Evolutionary conservation across 2,113 vertebrate species (phyloP).

Genomic region (Butorides virescens): DNA sequence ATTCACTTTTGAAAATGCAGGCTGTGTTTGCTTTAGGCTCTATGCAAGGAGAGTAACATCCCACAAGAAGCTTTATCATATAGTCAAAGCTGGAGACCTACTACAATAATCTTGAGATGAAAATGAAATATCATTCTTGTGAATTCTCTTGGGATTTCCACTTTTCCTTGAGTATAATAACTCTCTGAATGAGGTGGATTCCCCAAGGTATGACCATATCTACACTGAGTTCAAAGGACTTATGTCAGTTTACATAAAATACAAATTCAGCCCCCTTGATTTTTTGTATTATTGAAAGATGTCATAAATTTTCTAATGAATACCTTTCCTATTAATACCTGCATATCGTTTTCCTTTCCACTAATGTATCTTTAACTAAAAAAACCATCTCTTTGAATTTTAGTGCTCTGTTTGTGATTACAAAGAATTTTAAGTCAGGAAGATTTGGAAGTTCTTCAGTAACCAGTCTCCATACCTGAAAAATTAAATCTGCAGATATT

Average conservation of each 20-base stretch:
- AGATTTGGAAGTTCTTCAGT: background rate
- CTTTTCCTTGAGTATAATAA: background rate
- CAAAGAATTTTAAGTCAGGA: background rate
- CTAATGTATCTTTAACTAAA: background rate
- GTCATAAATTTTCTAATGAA: background rate
- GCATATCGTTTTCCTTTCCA: background rate
- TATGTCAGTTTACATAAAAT: background rate
- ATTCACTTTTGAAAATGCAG: conserved; percentile 32
- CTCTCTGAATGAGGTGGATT: background rate
- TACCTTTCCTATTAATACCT: background rate
- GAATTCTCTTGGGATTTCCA: background rate
- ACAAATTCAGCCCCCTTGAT: background rate
- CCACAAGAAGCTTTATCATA: background rate
- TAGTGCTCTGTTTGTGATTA: background rate
- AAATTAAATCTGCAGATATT: background rate
- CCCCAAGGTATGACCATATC: background rate
- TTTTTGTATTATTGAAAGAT: background rate
- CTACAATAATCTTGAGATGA: background rate
- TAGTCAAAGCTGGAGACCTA: background rate
- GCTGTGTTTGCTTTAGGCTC: conserved; percentile 23
- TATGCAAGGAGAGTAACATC: background rate
- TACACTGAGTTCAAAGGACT: background rate
- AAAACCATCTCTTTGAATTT: background rate
- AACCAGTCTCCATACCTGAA: background rate
- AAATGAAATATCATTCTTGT: conserved; percentile 24